Evolutionary conservation across 2,888 invertebrate species (phyloP), one percentile per base, ranked within the genome.

Genomic region (Phengaris alcon): DNA sequence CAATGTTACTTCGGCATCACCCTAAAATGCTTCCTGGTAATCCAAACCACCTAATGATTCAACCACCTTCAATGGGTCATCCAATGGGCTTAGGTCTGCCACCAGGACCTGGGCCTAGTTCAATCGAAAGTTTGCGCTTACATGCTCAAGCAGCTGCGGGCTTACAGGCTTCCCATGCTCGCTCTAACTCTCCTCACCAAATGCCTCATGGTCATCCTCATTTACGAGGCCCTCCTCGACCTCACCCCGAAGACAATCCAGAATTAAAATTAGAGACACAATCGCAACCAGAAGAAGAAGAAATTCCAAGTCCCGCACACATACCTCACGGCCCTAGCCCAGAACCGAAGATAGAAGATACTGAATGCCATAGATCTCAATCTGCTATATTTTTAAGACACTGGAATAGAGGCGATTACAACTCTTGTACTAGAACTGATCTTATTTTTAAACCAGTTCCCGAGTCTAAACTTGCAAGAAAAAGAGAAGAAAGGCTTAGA

Each of bases 361-460:
- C 97, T 2, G 98, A 99, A 91, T 98, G 98, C 86, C 98, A 98
- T 89, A 95, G 98, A 83, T 98, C 98, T 83, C 98, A 98, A 89
- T 97, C 98, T 75, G 99, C 99, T 78, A 98, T 99, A 90, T 99
- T 99, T 92, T 94, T 99, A 77, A 95, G 98, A 57, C 98, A 98
- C 85, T 98, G 98, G 96, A 98, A 98, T 90, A 96, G 99, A 74
- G 99, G 99, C 12, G 98, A 98, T 84, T 97, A 97, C 86, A 99
- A 98, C 89, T 98, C 98, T 5, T 99, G 99, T 88, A 97, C 98
- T 35, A 94, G 99, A 78, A 98, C 98, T 57, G 99, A 99, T 94
- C 95, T 99, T 79, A 97, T 98, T 80, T 99, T 99, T 89, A 98
- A 98, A 91, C 99, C 99, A 6, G 97, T 98, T 74, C 98, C 99